Base-by-base conservation (phyloP, 1,140 invertebrate species). In the Papilio dardanus region DNA sequence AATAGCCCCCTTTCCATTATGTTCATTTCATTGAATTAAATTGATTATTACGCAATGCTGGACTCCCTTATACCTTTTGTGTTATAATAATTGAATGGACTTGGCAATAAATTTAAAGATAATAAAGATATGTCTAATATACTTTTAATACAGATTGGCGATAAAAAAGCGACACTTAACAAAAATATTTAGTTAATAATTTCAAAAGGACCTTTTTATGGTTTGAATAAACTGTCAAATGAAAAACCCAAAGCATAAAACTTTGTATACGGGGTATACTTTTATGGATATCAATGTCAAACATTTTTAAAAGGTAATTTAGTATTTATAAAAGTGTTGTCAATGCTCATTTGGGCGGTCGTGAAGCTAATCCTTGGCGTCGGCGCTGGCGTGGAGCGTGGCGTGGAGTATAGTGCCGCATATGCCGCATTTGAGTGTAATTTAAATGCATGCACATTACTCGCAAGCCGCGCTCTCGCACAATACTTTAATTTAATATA, bases 391-490 rank as follows among this genome's bases (percentile, higher is more conserved):
- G 31, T 37, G 67, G 68, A 65, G 74, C 66, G 42, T 3, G 54
- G 54, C 19, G 50, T 14, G 8, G 21, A 16, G 42, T 74, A 58
- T 68, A 50, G 76, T 68, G 79, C 76, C 82, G 80, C 84, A 83
- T 83, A 82, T 85, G 81, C 81, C 80, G 79, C 85, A 86, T 86
- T 88, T 86, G 84, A 86, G 82, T 77, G 83, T 86, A 86, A 86
- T 88, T 88, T 88, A 88, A 88, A 88, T 88, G 85, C 86, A 88
- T 86, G 78, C 83, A 86, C 81, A 86, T 86, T 86, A 84, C 83
- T 83, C 80, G 81, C 77, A 81, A 76, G 76, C 77, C 79, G 79
- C 77, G 71, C 67, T 75, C 67, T 75, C 78, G 75, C 83, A 86
- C 81, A 84, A 86, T 85, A 86, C 79, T 83, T 81, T 84, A 86